phyloP scores from a whole-genome alignment of 1,140 invertebrate genomes.

The Scaptomyza pallida region DNA sequence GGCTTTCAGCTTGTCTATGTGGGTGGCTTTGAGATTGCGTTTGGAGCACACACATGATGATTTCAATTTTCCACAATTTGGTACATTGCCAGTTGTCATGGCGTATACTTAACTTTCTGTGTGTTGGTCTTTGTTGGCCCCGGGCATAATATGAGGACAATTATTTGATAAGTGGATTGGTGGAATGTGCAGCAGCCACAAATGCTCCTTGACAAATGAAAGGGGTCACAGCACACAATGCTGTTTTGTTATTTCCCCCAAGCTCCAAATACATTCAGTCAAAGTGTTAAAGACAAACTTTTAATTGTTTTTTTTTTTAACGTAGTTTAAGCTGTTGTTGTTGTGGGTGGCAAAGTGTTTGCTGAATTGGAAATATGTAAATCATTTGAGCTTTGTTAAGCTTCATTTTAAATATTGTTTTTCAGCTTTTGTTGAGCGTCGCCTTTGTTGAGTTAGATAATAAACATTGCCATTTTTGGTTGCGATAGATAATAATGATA shows the following conservation, averaged over 20 bases:
- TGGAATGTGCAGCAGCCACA: slow-evolving; percentile 49
- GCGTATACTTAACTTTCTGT: slow-evolving; percentile 22
- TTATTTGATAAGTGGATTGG: slow-evolving; percentile 79
- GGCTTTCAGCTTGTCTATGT: slow-evolving; percentile 27
- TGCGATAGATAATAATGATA: background rate
- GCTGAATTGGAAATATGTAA: slow-evolving; percentile 79
- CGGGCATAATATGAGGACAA: slow-evolving; percentile 75
- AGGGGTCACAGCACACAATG: slow-evolving; percentile 54
- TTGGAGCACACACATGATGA: slow-evolving; percentile 55
- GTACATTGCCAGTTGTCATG: slow-evolving; percentile 35
- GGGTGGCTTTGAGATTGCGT: slow-evolving; percentile 37
- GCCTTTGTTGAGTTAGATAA: slow-evolving; percentile 1
- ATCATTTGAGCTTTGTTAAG: slow-evolving; percentile 42
- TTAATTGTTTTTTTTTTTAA: slow-evolving; percentile 77
- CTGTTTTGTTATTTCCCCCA: slow-evolving; percentile 5
- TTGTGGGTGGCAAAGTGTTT: slow-evolving; percentile 47
- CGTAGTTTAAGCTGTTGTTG: slow-evolving; percentile 27
- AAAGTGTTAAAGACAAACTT: slow-evolving; percentile 71
- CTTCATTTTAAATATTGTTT: slow-evolving; percentile 36
- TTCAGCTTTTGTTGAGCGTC: slow-evolving; percentile 18
- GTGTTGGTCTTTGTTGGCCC: slow-evolving; percentile 45
- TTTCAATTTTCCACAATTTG: slow-evolving; percentile 70
- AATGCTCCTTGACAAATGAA: slow-evolving; percentile 68
- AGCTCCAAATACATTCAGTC: background rate
- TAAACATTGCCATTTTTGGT: slow-evolving; percentile 16